Evolutionary conservation across 2,888 invertebrate genomes (phyloP).

Genomic region (Ectropis crepuscularia): DNA sequence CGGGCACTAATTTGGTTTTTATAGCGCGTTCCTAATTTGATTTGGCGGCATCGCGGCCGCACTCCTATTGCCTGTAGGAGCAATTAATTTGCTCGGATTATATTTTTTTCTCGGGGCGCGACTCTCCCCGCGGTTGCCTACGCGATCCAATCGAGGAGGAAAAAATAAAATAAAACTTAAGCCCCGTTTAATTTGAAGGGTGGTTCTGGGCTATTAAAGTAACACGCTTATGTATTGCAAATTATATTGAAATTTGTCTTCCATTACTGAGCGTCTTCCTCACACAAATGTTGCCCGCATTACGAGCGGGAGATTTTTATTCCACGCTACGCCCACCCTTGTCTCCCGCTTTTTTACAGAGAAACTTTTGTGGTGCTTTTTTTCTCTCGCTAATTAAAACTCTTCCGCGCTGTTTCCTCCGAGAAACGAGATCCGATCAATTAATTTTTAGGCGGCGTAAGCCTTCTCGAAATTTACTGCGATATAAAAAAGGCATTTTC

Average conservation of each 20-base stretch:
- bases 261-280: slow-evolving; percentile 84
- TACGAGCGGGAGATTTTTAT: slow-evolving; percentile 82
- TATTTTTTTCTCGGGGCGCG: slow-evolving; percentile 73
- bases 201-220: slow-evolving; percentile 86
- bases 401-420: slow-evolving; percentile 84
- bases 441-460: slow-evolving; percentile 82
- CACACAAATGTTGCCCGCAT: slow-evolving; percentile 85
- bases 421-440: slow-evolving; percentile 83
- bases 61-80: slow-evolving; percentile 82
- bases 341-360: slow-evolving; percentile 82
- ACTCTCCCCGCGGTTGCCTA: slow-evolving; percentile 60
- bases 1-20: slow-evolving; percentile 86
- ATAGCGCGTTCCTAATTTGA: slow-evolving; percentile 85
- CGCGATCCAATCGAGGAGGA: slow-evolving; percentile 75
- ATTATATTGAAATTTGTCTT: slow-evolving; percentile 86
- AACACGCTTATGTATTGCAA: slow-evolving; percentile 86
- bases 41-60: slow-evolving; percentile 83
- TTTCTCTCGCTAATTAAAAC: slow-evolving; percentile 85
- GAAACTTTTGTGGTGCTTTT: slow-evolving; percentile 81
- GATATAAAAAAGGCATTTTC: slow-evolving; percentile 73
- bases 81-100: slow-evolving; percentile 85
- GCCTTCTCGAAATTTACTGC: slow-evolving; percentile 79
- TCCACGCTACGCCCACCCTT: slow-evolving; percentile 80
- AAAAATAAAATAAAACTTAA: slow-evolving; percentile 85
- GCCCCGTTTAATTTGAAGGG: slow-evolving; percentile 86